Conservation (phyloP, 30 jellyfish, hydroid and myxozoan species). For the Mastigias papua region DNA sequence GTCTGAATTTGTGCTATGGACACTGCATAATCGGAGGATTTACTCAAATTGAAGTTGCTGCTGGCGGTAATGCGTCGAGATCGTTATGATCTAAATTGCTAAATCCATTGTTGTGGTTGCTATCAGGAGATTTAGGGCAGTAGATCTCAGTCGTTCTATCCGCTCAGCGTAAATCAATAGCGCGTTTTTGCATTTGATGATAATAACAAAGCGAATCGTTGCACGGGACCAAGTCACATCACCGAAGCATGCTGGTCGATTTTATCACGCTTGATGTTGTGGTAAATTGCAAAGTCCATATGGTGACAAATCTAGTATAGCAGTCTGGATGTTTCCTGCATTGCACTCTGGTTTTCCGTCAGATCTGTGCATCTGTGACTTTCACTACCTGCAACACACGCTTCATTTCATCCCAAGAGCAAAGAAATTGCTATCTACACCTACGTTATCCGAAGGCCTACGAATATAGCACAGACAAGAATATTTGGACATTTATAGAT, state of each 20-base stretch:
- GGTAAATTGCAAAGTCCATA: background rate
- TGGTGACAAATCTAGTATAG: background rate
- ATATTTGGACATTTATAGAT: background rate
- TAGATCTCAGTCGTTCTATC: background rate
- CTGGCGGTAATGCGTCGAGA: background rate
- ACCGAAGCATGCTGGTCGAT: background rate
- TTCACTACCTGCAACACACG: background rate
- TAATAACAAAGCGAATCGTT: too few species aligned
- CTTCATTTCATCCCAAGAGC: background rate
- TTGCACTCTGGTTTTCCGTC: background rate
- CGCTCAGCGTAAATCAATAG: background rate
- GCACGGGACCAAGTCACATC: background rate
- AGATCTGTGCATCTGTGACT: background rate
- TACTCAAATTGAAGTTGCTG: conserved; percentile 5
- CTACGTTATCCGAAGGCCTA: background rate
- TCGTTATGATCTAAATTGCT: conserved; percentile 3
- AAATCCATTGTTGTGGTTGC: background rate
- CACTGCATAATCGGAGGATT: background rate
- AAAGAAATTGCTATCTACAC: background rate
- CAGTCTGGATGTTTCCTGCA: background rate
- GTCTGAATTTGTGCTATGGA: background rate
- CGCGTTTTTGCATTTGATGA: background rate
- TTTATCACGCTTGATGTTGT: background rate
- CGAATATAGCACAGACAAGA: background rate
- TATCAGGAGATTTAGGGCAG: background rate